Evolutionary conservation across 2,113 vertebrate species (phyloP), one percentile per base, ranked within the genome.

Genomic region (Siniperca chuatsi): DNA sequence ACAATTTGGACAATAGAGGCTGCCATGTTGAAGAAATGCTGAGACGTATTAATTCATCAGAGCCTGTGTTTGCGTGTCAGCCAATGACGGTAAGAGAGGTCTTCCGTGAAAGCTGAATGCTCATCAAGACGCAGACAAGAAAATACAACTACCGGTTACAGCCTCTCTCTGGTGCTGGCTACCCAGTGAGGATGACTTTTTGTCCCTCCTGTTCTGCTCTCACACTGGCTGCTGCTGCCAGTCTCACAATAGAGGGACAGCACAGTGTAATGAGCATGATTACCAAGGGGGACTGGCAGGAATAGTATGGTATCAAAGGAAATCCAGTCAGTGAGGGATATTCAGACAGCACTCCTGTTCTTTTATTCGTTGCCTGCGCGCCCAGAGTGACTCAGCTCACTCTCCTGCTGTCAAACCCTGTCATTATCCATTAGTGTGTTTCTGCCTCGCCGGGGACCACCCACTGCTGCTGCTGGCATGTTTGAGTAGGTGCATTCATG

Each of bases 401-500:
- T 92, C 92, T 92, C 89, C 79, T 75, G 87, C 92, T 92, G 91
- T 91, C 92, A 91, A 87, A 88, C 78, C 89, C 89, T 92, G 89
- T 91, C 93, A 94, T 95, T 93, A 92, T 92, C 89, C 89, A 93
- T 93, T 90, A 92, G 84, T 92, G 81, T 80, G 83, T 89, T 90
- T 90, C 78, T 85, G 90, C 70, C 78, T 90, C 74, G 42, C 78
- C 15, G 50, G 83, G 87, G 88, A 90, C 87, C 74, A 75, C 89
- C 90, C 74, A 91, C 87, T 67, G 85, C 83, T 81, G n/a, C 84
- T 66, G 79, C 85, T 68, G 79, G 54, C 83, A 62, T 87, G 79
- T 73, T 85, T 77, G 46, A 79, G 69, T 57, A 77, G 73, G 66
- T 78, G 69, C 71, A 20, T 75, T 81, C 40, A 44, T 81, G 64